phyloP scores from a whole-genome alignment of 2,797 vertebrate genomes.

The Mus minutoides region DNA sequence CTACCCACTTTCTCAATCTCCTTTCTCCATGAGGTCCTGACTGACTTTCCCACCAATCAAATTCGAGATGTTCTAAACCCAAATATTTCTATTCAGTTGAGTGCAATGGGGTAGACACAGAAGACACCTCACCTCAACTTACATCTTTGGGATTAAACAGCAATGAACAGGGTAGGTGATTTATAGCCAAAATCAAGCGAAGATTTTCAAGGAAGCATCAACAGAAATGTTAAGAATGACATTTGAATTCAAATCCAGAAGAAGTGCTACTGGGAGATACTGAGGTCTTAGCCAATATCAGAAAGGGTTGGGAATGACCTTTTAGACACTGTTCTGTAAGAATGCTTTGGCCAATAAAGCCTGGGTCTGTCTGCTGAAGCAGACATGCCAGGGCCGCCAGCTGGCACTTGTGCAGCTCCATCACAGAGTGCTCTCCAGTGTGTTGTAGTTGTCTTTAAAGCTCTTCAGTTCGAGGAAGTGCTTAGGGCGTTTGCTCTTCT shows the following conservation, averaged over 20 bases:
- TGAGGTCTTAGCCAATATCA: not conserved
- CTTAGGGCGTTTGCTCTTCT: slow-evolving; percentile 96
- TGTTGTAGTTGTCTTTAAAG: slow-evolving; percentile 99
- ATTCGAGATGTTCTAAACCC: not conserved
- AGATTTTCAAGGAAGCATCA: slow-evolving; percentile 35
- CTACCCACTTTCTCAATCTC: not conserved
- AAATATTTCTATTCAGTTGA: not conserved
- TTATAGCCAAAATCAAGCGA: slow-evolving; percentile 25
- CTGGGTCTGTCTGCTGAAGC: not conserved
- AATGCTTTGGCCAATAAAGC: not conserved
- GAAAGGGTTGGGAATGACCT: not conserved
- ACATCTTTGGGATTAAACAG: slow-evolving; percentile 37
- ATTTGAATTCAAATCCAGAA: slow-evolving; percentile 64
- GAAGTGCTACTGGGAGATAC: slow-evolving; percentile 43
- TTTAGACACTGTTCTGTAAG: not conserved
- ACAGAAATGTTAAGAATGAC: slow-evolving; percentile 47
- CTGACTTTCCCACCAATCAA: not conserved
- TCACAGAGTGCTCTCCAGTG: slow-evolving; percentile 95
- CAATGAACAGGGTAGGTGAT: slow-evolving; percentile 8
- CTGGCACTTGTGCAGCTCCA: not conserved
- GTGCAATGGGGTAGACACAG: not conserved
- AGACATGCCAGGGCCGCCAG: not conserved
- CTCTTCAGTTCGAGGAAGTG: slow-evolving; percentile 97
- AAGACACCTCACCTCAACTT: not conserved
- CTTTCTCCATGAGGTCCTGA: not conserved